Evolutionary conservation across 2,113 vertebrate genomes (phyloP), one percentile per base, ranked within the genome.

Genomic region (Octodon degus): DNA sequence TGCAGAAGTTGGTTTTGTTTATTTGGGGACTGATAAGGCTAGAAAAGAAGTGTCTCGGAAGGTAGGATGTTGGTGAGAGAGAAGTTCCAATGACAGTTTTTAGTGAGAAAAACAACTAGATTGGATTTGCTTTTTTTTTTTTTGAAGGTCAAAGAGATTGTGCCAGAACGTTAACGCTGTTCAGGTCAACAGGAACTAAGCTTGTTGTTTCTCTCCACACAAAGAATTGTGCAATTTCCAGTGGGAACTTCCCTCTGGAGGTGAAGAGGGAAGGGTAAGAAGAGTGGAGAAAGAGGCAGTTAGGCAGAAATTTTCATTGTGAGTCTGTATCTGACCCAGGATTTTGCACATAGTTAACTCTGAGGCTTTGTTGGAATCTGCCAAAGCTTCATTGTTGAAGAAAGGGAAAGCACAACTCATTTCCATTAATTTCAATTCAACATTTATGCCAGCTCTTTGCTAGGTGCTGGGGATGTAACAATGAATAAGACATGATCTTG

Each of bases 131-230:
- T 84, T 74, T 27, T 63, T 81, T 74, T 25, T 63, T 81, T 76
- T 72, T 0, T 91, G 77, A 86, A 92, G 90, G 27, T 96, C 32
- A 76, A 85, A 86, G 63, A 53, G 72, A 67, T 58, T 70, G 84
- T 90, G 85, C 95, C 96, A 97, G 91, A 93, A 91, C 53, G 81
- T 77, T 60, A 62, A 62, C 88, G 34, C 84, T 67, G 58, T 92
- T 97, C 70, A 77, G 82, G 86, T 96, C 96, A 97, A 79, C 86
- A 97, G 97, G 96, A 98, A 97, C 94, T 87, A 95, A 96, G 80
- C 90, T 97, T 86, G 85, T 95, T 96, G 85, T 97, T 97, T 94
- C 79, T 97, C 90, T 97, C 34, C 92, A 94, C 94, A 93, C 90
- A 91, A 60, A 92, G 5, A 88, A 91, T 98, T 96, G 84, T 97